Percentiles rank a stretch among this genome's conserved stretches.
These are phyloP conservation scores for Gymnodraco acuticeps DNA, from an alignment of 2,797 vertebrate genomes.

Conservation along the genomic window DNA sequence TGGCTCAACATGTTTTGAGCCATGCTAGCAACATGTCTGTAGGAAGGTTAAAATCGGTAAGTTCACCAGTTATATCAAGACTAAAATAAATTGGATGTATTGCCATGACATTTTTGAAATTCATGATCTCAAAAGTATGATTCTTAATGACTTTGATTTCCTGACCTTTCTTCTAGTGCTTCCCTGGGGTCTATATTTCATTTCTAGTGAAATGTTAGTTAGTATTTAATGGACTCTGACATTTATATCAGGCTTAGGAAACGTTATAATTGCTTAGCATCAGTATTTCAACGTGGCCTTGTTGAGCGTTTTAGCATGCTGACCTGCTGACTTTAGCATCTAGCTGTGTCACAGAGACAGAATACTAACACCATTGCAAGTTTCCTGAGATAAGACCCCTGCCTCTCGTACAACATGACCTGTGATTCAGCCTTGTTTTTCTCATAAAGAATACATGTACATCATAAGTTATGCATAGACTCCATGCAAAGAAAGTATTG, in stretches of 20 bases:
- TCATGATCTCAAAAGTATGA: not conserved
- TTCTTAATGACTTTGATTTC: not conserved
- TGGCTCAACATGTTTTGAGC: not conserved
- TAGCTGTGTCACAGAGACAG: not conserved
- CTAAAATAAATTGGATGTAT: not conserved
- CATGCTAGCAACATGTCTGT: not conserved
- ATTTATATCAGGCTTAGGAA: not conserved
- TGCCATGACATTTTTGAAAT: not conserved
- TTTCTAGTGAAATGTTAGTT: not conserved
- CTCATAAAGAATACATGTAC: slow-evolving; percentile 25
- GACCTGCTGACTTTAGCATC: not conserved
- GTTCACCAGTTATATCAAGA: not conserved
- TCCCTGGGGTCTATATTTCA: not conserved
- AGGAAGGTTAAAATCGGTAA: not conserved
- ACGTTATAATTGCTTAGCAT: too few species aligned
- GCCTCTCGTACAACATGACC: slow-evolving; percentile 2
- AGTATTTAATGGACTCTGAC: not conserved
- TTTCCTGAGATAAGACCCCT: slow-evolving; percentile 13
- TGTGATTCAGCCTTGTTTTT: not conserved
- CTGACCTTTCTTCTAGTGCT: not conserved
- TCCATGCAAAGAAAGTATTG: not conserved
- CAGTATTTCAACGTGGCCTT: too few species aligned
- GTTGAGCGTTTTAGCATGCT: not conserved
- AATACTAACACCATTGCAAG: too few species aligned
- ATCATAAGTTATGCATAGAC: slow-evolving; percentile 22